A percentile compares a stretch with the other conserved stretches of the same genome.
Evolutionary conservation across 2,888 invertebrate genomes (phyloP).

Genomic region (Oconnorella tubifera): DNA sequence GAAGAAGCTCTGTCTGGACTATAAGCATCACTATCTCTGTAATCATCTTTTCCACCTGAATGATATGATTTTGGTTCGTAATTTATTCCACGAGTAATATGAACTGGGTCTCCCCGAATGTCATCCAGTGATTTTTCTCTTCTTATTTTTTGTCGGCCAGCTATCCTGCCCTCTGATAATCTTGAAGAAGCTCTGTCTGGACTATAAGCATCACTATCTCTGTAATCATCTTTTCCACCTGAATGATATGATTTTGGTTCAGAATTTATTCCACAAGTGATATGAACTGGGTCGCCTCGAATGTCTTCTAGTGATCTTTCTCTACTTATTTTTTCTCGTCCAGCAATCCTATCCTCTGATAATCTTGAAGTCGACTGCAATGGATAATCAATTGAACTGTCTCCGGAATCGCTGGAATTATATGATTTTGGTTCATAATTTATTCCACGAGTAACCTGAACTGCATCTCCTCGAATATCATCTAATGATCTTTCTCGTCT

Average conservation of each 20-base stretch:
- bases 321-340: background rate
- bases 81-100: background rate
- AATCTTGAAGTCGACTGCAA: too few species aligned
- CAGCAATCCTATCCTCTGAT: too few species aligned
- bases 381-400: too few species aligned
- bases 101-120: background rate
- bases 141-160: background rate
- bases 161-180: too few species aligned
- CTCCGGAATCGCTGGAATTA: too few species aligned
- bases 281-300: background rate
- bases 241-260: too few species aligned
- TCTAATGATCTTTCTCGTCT: background rate
- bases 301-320: background rate
- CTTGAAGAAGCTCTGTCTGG: too few species aligned
- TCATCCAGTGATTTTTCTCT: background rate
- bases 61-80: background rate
- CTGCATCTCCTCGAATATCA: background rate
- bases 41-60: too few species aligned
- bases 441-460: background rate
- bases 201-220: too few species aligned
- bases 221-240: too few species aligned
- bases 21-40: too few species aligned
- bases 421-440: background rate
- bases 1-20: too few species aligned
- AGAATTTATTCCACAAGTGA: background rate